Conservation (phyloP, 1,140 invertebrate genomes). For the Heliconius hewitsoni region DNA sequence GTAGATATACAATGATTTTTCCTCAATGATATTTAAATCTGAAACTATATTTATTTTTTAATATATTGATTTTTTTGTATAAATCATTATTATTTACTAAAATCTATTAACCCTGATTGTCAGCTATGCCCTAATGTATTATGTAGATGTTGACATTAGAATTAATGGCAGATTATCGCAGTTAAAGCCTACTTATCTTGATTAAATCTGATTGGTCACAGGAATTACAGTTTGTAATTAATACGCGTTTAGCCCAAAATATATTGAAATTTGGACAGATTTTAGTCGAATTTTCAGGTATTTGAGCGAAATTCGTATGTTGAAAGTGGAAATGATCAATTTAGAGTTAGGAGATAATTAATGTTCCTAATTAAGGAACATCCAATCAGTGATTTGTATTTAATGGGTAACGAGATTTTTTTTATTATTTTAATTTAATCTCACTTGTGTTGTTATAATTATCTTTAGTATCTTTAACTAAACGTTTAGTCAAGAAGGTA, state of each 20-base stretch:
- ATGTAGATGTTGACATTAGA: slow-evolving; percentile 2
- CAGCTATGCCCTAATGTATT: neutral
- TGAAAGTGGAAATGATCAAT: neutral
- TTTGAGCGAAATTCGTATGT: neutral
- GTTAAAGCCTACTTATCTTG: slow-evolving; percentile 11
- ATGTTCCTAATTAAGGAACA: neutral
- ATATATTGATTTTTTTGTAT: too few relatives aligned
- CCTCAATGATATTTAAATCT: too few relatives aligned
- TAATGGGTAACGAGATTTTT: too few relatives aligned
- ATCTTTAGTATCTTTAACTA: too few relatives aligned
- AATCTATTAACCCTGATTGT: neutral
- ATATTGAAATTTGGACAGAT: slow-evolving; percentile 1
- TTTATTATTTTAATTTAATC: too few relatives aligned
- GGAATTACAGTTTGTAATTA: neutral
- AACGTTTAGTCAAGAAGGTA: too few relatives aligned
- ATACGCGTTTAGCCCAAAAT: neutral
- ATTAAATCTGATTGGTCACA: slow-evolving; percentile 15
- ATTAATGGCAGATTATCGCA: slow-evolving; percentile 10
- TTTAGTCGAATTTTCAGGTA: neutral
- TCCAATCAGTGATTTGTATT: neutral
- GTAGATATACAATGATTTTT: too few relatives aligned
- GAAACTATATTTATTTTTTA: too few relatives aligned
- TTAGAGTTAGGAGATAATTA: neutral
- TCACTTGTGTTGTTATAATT: too few relatives aligned
- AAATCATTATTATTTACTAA: too few relatives aligned